phyloP scores from a whole-genome alignment of 2,113 vertebrate species.

The Urocitellus parryii region DNA sequence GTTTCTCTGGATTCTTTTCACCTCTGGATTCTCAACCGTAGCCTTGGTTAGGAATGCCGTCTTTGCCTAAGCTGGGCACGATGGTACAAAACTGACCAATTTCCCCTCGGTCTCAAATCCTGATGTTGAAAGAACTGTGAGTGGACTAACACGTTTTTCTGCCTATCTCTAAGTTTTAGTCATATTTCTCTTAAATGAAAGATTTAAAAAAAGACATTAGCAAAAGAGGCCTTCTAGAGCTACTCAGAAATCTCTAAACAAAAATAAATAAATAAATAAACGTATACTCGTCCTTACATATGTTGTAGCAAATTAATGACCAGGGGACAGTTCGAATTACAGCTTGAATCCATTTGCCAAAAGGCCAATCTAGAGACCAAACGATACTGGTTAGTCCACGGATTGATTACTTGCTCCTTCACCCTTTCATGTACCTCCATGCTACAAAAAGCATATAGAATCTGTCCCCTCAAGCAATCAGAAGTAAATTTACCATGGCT shows the following conservation, averaged over 20 bases:
- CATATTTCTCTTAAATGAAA: constrained; percentile 62
- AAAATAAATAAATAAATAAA: not conserved
- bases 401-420: constrained; percentile 73
- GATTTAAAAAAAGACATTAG: constrained; percentile 6
- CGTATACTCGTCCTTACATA: not conserved
- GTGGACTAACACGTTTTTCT: not conserved
- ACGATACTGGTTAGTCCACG: not conserved
- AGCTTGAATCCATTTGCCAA: constrained; percentile 39
- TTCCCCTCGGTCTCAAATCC: not conserved
- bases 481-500: constrained; percentile 87
- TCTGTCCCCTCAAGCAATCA: constrained; percentile 84
- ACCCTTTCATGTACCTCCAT: constrained; percentile 62
- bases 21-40: constrained; percentile 23
- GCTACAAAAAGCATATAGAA: constrained; percentile 76
- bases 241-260: not conserved
- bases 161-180: constrained; percentile 24
- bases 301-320: not conserved
- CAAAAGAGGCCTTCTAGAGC: not conserved
- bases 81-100: not conserved
- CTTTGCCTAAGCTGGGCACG: not conserved
- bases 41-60: not conserved
- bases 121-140: not conserved
- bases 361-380: constrained; percentile 68
- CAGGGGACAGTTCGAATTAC: not conserved
- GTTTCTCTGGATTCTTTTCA: not conserved